Base-by-base conservation (phyloP, 2,888 invertebrate genomes). In the Chirona hameri region DNA sequence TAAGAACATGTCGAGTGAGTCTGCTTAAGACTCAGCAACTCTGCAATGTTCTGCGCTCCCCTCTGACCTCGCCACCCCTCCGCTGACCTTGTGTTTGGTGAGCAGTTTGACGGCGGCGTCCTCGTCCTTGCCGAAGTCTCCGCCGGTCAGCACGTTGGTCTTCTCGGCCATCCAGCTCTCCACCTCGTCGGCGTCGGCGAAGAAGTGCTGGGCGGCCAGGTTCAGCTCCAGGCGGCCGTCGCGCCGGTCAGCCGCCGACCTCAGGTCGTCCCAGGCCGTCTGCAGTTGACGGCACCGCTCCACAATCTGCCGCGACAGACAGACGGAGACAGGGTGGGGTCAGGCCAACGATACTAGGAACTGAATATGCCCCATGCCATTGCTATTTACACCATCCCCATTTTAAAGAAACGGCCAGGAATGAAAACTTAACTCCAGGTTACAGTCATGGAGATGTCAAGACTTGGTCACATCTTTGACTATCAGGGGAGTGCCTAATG, bases 161-260 rank as follows among this genome's bases (percentile, higher is more conserved):
- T 94, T 94, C 89, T 98, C 97, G 65, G 93, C 92, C 84, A 98
- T 90, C 97, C 97, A 98, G 48, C 94, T 93, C 89, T 98, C 98
- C 84, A 98, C 94, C 89, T 97, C 97, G 80, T 93, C 93, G 21
- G 95, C 95, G 88, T 97, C 96, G 87, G 95, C 95, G 89, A 95
- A 92, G 90, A 95, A 96, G 90, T 97, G 95, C 88, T 98, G 98
- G 18, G 96, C 94, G 87, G 93, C 93, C 83, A 97, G 90, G 0
- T 96, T 95, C 84, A 95, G 91, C 85, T 97, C 97, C 83, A 98
- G 90, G 84, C 94, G 93, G 65, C 91, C 91, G 48, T 92, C 93
- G 79, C 96, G 91, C 84, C 93, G 92, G 52, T 90, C 91, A 0
- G 94, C 93, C 84, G 92, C 92, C 31, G 91, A 90, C 65, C 93